These are phyloP conservation scores for Eupeodes luniger DNA, from an alignment of 2,888 invertebrate genomes.

Conservation along the genomic window DNA sequence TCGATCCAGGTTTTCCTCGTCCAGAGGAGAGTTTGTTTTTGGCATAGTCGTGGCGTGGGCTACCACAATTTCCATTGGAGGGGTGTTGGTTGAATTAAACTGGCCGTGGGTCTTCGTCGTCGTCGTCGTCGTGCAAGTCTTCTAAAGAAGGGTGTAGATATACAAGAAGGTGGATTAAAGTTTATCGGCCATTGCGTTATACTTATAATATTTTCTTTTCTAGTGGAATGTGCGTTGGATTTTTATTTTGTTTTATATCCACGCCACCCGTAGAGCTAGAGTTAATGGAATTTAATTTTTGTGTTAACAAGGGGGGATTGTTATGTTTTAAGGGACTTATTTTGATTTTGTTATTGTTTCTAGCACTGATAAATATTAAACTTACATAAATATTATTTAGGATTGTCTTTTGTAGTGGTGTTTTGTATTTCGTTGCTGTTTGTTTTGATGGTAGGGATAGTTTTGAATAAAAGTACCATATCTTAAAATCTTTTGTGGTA, in stretches of 20 bases:
- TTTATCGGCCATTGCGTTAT: conserved; percentile 23
- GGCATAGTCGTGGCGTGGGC: background rate
- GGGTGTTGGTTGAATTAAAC: conserved; percentile 32
- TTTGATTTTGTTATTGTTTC: background rate
- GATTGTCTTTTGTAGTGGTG: too few species aligned
- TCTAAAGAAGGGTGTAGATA: conserved; percentile 17
- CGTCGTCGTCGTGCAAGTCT: background rate
- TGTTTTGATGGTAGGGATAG: too few species aligned
- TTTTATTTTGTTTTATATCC: background rate
- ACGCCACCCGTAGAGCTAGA: background rate
- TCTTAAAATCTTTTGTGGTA: too few species aligned
- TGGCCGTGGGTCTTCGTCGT: background rate
- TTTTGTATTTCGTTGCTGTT: too few species aligned
- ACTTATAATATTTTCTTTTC: background rate
- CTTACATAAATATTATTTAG: too few species aligned
- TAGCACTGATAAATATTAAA: too few species aligned
- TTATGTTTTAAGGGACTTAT: background rate
- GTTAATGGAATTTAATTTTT: background rate
- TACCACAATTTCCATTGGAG: conserved; percentile 55
- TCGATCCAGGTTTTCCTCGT: conserved; percentile 62
- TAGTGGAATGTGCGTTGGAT: conserved; percentile 6
- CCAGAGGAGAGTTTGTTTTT: background rate
- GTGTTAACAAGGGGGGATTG: background rate
- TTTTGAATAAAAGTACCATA: too few species aligned
- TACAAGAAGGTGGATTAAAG: conserved; percentile 1